Conservation (phyloP, 2,888 invertebrate genomes). For the Aethes cnicana region DNA sequence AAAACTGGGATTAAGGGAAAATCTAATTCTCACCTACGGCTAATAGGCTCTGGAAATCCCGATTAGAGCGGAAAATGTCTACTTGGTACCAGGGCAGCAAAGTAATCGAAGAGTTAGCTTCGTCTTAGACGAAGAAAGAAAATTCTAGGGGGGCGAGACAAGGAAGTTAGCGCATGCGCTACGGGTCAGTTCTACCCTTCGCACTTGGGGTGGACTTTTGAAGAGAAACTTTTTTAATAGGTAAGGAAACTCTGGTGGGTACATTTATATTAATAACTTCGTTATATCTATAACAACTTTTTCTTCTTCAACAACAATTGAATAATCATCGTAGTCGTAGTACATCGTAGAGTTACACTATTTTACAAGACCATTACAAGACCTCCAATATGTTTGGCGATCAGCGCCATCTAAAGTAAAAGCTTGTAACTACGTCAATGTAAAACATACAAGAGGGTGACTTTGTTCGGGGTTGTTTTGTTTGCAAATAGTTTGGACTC, state of each 20-base stretch:
- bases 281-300: too few species aligned
- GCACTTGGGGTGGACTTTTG: neutral
- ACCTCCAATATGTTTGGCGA: too few species aligned
- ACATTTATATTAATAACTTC: too few species aligned
- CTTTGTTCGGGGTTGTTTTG: neutral
- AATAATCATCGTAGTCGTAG: too few species aligned
- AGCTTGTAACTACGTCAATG: neutral
- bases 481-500: neutral
- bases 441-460: neutral
- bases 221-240: too few species aligned
- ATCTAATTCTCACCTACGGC: constrained; percentile 64
- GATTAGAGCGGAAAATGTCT: constrained; percentile 82
- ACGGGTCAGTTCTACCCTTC: constrained; percentile 3
- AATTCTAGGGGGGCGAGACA: constrained; percentile 54
- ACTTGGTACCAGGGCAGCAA: constrained; percentile 69
- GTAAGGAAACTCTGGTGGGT: too few species aligned
- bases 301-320: too few species aligned
- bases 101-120: constrained; percentile 33
- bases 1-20: constrained; percentile 54
- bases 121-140: constrained; percentile 53
- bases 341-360: too few species aligned
- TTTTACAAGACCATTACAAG: too few species aligned
- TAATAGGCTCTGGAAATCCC: constrained; percentile 75
- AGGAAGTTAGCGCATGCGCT: constrained; percentile 50
- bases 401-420: constrained; percentile 8